Evolutionary conservation across 2,797 vertebrate species (phyloP).

Genomic region (Acanthurus lineatus): DNA sequence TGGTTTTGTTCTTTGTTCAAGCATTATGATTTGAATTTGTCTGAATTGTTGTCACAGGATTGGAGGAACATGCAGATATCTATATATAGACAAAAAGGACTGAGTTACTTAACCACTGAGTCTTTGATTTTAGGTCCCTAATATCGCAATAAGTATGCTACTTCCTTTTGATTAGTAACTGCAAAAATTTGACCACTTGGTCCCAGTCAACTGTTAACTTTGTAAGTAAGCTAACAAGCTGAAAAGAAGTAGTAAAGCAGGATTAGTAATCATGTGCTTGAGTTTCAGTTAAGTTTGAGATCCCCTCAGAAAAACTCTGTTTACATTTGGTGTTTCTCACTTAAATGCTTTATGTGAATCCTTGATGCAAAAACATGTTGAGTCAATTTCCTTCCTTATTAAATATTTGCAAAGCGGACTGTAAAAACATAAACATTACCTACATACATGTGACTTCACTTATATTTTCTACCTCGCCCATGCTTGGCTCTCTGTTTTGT

Average conservation of each 20-base stretch:
- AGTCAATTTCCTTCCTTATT: neutral
- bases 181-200: neutral
- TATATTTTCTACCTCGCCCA: neutral
- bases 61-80: neutral
- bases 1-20: conserved; percentile 13
- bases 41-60: neutral
- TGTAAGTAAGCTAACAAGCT: neutral
- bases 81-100: conserved; percentile 8
- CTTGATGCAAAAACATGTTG: neutral
- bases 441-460: neutral
- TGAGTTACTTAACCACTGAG: neutral
- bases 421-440: neutral
- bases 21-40: neutral
- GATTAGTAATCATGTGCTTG: neutral
- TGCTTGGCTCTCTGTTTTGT: neutral
- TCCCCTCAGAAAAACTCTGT: neutral
- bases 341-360: neutral
- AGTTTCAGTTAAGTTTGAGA: neutral
- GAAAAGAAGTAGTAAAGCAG: neutral
- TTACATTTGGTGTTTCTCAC: neutral
- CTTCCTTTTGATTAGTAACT: neutral
- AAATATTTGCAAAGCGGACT: neutral
- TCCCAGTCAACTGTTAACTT: neutral
- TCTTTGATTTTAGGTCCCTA: neutral
- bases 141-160: neutral